Percentiles rank a stretch among this genome's conserved stretches.
These are phyloP conservation scores for Camelus bactrianus DNA, from an alignment of 2,113 vertebrate genomes.

Conservation along the genomic window DNA sequence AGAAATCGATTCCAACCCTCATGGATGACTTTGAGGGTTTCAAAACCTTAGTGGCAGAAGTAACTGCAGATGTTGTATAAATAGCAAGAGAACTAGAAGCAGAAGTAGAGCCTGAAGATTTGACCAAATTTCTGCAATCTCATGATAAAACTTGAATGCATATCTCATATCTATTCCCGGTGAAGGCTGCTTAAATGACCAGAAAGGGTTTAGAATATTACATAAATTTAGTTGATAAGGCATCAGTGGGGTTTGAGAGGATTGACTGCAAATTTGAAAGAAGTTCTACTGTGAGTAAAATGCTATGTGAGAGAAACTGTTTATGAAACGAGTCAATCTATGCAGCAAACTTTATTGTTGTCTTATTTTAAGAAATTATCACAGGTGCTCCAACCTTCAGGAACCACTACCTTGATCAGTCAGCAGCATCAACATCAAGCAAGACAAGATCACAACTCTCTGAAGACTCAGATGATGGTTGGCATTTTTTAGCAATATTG, in stretches of 20 bases:
- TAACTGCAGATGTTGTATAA: too few species aligned
- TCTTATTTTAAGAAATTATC: not conserved
- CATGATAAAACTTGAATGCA: too few species aligned
- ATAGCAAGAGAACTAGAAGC: too few species aligned
- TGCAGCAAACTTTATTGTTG: not conserved
- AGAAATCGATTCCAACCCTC: not conserved
- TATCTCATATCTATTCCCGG: too few species aligned
- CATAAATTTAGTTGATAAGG: not conserved
- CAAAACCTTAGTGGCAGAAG: too few species aligned
- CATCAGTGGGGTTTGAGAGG: not conserved
- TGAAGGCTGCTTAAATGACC: too few species aligned
- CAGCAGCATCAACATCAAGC: not conserved
- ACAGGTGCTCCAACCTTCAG: not conserved
- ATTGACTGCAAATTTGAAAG: not conserved
- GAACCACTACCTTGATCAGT: not conserved
- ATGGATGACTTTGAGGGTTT: too few species aligned
- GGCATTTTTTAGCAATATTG: not conserved
- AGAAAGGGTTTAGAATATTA: not conserved
- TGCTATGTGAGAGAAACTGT: not conserved
- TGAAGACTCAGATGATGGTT: not conserved
- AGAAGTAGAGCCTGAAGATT: too few species aligned
- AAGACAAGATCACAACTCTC: not conserved
- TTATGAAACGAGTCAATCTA: not conserved
- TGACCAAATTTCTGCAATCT: too few species aligned
- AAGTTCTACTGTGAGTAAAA: not conserved